Evolutionary conservation across 2,888 invertebrate species (phyloP).

Genomic region (Phaedon cochleariae): DNA sequence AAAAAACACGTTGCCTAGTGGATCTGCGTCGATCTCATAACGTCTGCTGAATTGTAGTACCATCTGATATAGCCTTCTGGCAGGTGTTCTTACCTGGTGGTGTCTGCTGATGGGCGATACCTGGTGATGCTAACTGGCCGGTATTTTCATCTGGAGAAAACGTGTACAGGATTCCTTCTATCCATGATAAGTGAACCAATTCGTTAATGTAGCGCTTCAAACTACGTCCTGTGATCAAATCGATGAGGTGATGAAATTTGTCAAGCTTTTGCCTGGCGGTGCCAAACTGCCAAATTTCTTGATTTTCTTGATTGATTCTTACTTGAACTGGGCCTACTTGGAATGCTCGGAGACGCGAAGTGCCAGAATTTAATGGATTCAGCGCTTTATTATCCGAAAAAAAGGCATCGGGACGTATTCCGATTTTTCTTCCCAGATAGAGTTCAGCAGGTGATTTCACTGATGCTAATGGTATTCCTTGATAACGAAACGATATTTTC

Average conservation of each 20-base stretch:
- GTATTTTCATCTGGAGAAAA: too few relatives aligned
- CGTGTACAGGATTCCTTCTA: too few relatives aligned
- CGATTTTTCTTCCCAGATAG: not conserved
- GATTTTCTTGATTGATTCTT: not conserved
- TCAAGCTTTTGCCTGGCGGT: not conserved
- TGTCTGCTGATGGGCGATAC: too few relatives aligned
- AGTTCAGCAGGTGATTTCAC: not conserved
- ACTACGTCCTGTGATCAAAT: not conserved
- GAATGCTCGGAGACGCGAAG: not conserved
- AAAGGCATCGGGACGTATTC: not conserved
- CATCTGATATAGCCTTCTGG: too few relatives aligned
- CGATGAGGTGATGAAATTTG: not conserved
- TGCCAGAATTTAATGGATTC: not conserved
- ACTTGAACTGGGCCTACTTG: not conserved
- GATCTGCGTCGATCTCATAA: too few relatives aligned
- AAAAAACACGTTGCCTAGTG: too few relatives aligned
- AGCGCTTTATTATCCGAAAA: too few relatives aligned
- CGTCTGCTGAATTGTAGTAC: too few relatives aligned
- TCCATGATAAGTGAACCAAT: not conserved
- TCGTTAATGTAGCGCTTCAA: not conserved
- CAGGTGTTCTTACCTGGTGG: too few relatives aligned
- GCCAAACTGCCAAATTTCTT: not conserved
- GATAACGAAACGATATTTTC: not conserved
- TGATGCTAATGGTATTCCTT: not conserved
- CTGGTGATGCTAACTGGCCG: too few relatives aligned